Evolutionary conservation across 1,140 invertebrate genomes (phyloP).

Genomic region (Stegodyphus dumicola): DNA sequence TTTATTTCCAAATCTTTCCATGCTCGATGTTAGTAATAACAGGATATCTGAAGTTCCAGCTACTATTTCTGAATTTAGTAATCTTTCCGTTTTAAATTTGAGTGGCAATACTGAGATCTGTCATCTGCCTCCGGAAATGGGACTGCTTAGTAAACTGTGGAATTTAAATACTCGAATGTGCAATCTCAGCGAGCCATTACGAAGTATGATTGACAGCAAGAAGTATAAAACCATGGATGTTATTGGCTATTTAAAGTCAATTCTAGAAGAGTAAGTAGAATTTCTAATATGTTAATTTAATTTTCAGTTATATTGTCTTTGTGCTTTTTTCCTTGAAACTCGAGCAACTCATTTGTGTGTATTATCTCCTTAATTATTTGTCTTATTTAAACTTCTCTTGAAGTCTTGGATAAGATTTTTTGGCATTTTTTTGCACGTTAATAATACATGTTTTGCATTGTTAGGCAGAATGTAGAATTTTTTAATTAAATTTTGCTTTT

Average conservation of each 20-base stretch:
- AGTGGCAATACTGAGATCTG: conserved; percentile 87
- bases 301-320: background rate
- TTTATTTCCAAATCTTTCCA: conserved; percentile 93
- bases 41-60: conserved; percentile 81
- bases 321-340: too few species aligned
- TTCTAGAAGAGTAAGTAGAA: conserved; percentile 72
- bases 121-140: conserved; percentile 93
- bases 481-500: too few species aligned
- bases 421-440: too few species aligned
- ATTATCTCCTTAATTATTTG: too few species aligned
- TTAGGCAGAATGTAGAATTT: too few species aligned
- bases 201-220: conserved; percentile 91
- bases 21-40: conserved; percentile 95
- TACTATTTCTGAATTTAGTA: conserved; percentile 85
- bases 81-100: conserved; percentile 93
- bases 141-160: conserved; percentile 91
- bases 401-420: too few species aligned
- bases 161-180: conserved; percentile 94
- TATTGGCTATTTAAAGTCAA: conserved; percentile 89
- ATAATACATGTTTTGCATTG: too few species aligned
- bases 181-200: conserved; percentile 86
- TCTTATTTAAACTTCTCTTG: too few species aligned
- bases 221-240: conserved; percentile 97
- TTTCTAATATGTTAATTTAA: background rate
- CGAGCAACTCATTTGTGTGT: too few species aligned